Base-by-base conservation (phyloP, 2,888 invertebrate genomes). In the Drosophila mimetica region DNA sequence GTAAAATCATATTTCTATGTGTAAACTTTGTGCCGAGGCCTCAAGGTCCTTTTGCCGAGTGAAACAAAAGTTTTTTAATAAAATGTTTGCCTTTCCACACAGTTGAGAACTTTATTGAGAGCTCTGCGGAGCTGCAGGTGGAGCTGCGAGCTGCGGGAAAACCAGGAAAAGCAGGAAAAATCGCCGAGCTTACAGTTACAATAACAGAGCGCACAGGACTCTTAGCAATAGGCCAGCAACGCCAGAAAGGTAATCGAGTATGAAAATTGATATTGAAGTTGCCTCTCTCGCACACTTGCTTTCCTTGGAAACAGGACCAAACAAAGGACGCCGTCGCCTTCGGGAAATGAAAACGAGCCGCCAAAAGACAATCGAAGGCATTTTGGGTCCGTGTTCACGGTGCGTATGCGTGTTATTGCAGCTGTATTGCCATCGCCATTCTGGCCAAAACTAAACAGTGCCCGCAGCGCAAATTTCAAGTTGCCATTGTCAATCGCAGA, bases 1-100 rank as follows among this genome's bases (percentile, higher is more conserved):
- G 84, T 81, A 85, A 85, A 85, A 85, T 85, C 88, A 87, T 85
- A 85, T 85, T 85, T 85, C 84, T 87, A 87, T 85, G 86, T 85
- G 83, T 82, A 84, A 84, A 82, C 88, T 85, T 85, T 77, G 11
- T 57, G 73, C 72, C 74, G 55, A 65, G 63, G 69, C 63, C 59
- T 65, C 51, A 55, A 51, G 66, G 61, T 80, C 65, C 69, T 69
- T 69, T 73, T 30, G 46, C 34, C 22, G 66, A 77, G 82, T 82
- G 75, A 82, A 85, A 82, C 87, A 85, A 85, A 85, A 85, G 86
- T 85, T 85, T 85, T 84, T 85, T 85, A 85, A 85, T 85, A 85
- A 85, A 86, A 87, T 86, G 84, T 85, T 87, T 87, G 80, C 86
- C 71, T 81, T 85, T 79, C 72, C 65, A 59, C 65, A 65, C 78